These are phyloP conservation scores for Petrophora chlorosata DNA, from an alignment of 2,888 invertebrate species.

Conservation along the genomic window DNA sequence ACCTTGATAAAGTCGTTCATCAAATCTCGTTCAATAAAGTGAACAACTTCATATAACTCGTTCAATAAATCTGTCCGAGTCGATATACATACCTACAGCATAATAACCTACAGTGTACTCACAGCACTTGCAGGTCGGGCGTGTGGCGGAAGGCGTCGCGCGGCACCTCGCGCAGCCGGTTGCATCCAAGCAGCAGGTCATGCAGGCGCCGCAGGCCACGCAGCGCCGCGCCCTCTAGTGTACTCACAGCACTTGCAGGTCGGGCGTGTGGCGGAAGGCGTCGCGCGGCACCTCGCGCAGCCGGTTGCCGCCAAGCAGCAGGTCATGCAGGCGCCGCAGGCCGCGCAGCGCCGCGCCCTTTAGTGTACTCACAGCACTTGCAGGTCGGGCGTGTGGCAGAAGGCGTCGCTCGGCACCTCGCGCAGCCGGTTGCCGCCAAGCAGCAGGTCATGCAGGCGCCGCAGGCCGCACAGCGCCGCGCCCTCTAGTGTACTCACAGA, in stretches of 20 bases:
- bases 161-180: constrained; percentile 89
- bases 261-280: constrained; percentile 90
- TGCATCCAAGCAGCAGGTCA: constrained; percentile 92
- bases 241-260: constrained; percentile 94
- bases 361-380: constrained; percentile 91
- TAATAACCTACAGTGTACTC: constrained; percentile 83
- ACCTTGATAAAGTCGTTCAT: too few relatives aligned
- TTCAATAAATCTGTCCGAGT: too few relatives aligned
- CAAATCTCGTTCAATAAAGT: too few relatives aligned
- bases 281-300: constrained; percentile 89
- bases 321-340: constrained; percentile 90
- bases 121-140: constrained; percentile 92
- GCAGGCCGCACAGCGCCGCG: constrained; percentile 88
- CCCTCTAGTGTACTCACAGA: constrained; percentile 89
- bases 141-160: constrained; percentile 92
- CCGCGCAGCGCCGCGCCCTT: constrained; percentile 88
- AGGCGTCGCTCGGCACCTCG: constrained; percentile 89
- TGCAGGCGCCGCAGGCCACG: constrained; percentile 89
- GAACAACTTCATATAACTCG: too few relatives aligned
- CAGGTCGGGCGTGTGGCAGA: constrained; percentile 90
- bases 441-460: constrained; percentile 91
- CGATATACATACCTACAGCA: too few relatives aligned
- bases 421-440: constrained; percentile 92
- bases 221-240: constrained; percentile 85
- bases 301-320: constrained; percentile 92